Evolutionary conservation across 2,888 invertebrate genomes (phyloP), one percentile per base, ranked within the genome.

Genomic region (Conus canariensis): DNA sequence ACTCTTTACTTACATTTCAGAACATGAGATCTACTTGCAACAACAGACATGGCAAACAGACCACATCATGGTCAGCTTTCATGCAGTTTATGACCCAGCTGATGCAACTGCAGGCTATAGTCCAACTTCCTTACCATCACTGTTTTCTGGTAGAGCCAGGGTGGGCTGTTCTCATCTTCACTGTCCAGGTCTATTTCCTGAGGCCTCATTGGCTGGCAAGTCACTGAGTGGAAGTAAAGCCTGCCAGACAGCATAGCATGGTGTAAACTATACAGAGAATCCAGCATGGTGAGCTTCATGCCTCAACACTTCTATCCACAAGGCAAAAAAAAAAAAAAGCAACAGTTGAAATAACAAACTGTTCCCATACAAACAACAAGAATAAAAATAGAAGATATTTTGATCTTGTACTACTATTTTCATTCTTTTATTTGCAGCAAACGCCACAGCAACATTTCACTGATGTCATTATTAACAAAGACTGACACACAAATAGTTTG

Each of bases 111-210:
- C 45, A 45, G 45, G 45, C 45, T 45, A 45, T 45, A 45, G 45
- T 4, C 45, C 45, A 45, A 45, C 4, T 80, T 8, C 60, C 95
- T 93, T 92, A 96, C 96, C 93, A 95, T 95, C 60, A 95, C 92
- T 10, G 96, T 95, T 92, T 96, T 96, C 92, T 95, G 94, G 90
- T 98, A 98, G 89, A 99, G 97, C 99, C 99, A 99, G 92, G 98
- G 97, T 0, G 99, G 99, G 96, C 99, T 99, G 74, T 98, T 98
- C 96, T 99, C 99, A 90, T 98, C 98, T 90, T 95, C 96, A 0
- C 98, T 98, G 97, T 99, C 99, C 60, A 98, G 97, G 95, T 99
- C 99, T 95, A 99, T 97, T 96, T 99, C 99, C 96, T 98, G 98
- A 16, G 99, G 99, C 96, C 98, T 98, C 89, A 99, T 98, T 0